Base-by-base conservation (phyloP, 2,797 vertebrate genomes). In the Chelon labrosus region DNA sequence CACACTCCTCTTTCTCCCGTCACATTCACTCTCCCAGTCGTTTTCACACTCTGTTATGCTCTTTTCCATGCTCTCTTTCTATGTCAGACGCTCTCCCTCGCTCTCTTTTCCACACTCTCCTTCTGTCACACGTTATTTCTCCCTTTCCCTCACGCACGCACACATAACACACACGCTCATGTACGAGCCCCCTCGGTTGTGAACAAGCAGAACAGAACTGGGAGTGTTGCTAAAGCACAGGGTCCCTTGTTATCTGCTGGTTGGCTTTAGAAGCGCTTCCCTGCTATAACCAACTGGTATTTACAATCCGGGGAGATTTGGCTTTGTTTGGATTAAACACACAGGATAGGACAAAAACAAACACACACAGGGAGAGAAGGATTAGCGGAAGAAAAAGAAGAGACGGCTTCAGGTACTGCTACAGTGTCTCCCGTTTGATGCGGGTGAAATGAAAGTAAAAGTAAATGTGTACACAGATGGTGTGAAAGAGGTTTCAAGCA, bases 291-390 rank as follows among this genome's bases (percentile, higher is more conserved):
- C 79, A 89, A 90, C 79, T 88, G 86, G 82, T 89, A 88, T 87
- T 90, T 88, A 83, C 82, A 62, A 78, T 85, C 88, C 68, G 22
- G 63, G 42, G 78, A 83, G 85, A 79, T 89, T 88, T 86, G 85
- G 65, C 69, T 89, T 86, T 87, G 85, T 89, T 90, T 88, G 82
- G 85, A 85, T 88, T 86, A 86, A 86, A 88, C 85, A 87, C 72
- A 75, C 81, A 85, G 64, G 66, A 77, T 51, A 76, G 62, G 59
- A 77, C 71, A 82, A 75, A 88, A 72, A 82, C 75, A 85, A 50
- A 76, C 78, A 81, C 53, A 70, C 38, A 65, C 25, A 57, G n/a
- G 0, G 10, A 39, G 41, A 25, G 35, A 56, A 65, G 70, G 74
- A 86, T 81, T 83, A 80, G 49, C 79, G 51, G 65, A 37, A 57